Conservation (phyloP, 2,113 vertebrate genomes). For the Indicator maculatus region DNA sequence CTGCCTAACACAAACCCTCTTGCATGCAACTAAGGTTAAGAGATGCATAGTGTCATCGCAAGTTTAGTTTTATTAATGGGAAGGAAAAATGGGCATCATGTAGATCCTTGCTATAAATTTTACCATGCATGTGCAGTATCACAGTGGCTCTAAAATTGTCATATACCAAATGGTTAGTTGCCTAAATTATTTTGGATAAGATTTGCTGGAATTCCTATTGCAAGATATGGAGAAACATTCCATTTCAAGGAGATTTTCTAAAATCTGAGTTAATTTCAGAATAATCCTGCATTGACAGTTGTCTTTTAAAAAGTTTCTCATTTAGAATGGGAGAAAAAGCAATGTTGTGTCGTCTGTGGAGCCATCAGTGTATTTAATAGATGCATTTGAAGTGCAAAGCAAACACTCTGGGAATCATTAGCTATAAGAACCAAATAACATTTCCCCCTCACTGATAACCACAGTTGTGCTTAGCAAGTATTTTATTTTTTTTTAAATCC, state of each 20-base stretch:
- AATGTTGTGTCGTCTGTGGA: neutral
- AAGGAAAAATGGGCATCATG: neutral
- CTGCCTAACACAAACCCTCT: neutral
- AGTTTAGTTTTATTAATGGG: neutral
- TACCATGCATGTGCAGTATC: neutral
- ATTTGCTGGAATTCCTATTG: neutral
- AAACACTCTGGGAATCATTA: neutral
- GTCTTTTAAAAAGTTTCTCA: neutral
- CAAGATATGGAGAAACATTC: neutral
- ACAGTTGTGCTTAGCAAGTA: neutral
- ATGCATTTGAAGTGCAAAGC: neutral
- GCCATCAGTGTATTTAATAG: neutral
- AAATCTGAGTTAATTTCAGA: neutral
- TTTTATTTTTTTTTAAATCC: neutral
- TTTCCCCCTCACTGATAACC: neutral
- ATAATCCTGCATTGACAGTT: neutral
- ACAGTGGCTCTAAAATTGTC: neutral
- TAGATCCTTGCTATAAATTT: neutral
- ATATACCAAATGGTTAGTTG: neutral
- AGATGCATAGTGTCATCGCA: fast-evolving
- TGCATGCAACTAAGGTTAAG: neutral
- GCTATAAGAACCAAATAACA: neutral
- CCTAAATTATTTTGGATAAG: neutral
- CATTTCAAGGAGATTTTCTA: neutral
- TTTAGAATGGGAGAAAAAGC: neutral